Percentiles rank a stretch among this genome's conserved stretches.
Evolutionary conservation across 2,888 invertebrate species (phyloP).

Genomic region (Rhogogaster chlorosoma): DNA sequence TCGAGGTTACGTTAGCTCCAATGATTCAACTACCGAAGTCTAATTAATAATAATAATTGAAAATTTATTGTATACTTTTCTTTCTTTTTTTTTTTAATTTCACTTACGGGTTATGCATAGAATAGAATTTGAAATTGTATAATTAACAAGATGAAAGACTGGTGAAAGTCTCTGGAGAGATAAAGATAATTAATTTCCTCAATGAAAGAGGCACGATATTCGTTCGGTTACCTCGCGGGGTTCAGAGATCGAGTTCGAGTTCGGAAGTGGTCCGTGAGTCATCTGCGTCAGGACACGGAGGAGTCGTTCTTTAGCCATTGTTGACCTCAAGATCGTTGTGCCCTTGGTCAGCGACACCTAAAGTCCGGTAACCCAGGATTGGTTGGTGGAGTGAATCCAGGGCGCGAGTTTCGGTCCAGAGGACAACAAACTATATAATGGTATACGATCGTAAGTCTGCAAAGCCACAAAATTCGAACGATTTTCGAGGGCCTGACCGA

Average conservation of each 20-base stretch:
- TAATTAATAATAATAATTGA: neutral
- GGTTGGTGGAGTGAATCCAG: conserved; percentile 8
- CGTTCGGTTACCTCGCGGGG: neutral
- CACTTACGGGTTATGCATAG: neutral
- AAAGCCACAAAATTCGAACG: conserved; percentile 14
- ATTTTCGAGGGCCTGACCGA: conserved; percentile 14
- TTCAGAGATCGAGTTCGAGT: conserved; percentile 42
- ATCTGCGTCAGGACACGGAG: conserved; percentile 16
- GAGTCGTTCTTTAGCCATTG: conserved; percentile 25
- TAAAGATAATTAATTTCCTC: neutral
- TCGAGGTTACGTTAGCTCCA: neutral
- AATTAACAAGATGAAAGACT: conserved; percentile 2
- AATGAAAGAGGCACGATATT: conserved; percentile 2
- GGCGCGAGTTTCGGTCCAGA: conserved; percentile 34
- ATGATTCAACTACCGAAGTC: neutral
- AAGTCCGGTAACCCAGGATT: conserved; percentile 42
- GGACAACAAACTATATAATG: neutral
- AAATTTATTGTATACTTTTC: neutral
- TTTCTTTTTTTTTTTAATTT: neutral
- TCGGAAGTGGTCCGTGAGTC: conserved; percentile 47
- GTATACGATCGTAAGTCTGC: neutral
- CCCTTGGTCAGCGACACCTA: conserved; percentile 41
- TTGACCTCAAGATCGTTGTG: conserved; percentile 31
- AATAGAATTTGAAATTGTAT: neutral
- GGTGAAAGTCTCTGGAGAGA: neutral